Conservation (phyloP, 2,797 vertebrate genomes). For the Merluccius polli region DNA sequence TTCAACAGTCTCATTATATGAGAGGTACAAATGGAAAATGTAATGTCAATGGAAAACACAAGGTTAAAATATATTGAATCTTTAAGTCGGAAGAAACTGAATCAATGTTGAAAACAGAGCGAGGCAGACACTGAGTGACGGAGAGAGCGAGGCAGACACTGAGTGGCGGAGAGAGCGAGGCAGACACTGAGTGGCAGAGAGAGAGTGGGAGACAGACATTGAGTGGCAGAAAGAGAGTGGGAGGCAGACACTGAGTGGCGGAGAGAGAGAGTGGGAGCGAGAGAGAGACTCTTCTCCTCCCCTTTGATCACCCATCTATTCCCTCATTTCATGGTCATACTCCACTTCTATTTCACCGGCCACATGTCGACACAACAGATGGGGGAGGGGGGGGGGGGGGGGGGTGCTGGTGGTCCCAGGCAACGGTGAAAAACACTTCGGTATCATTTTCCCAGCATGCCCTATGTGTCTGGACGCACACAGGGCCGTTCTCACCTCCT, state of each 20-base stretch:
- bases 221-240: background rate
- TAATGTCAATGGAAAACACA: background rate
- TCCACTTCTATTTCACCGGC: background rate
- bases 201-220: background rate
- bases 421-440: background rate
- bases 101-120: background rate
- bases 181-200: background rate
- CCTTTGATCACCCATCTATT: background rate
- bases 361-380: background rate
- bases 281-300: background rate
- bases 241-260: background rate
- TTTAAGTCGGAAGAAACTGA: background rate
- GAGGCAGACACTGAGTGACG: background rate
- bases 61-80: background rate
- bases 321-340: background rate
- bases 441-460: slow-evolving; percentile 1
- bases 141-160: background rate
- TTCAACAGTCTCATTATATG: background rate
- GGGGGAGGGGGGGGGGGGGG: background rate
- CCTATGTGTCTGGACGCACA: background rate
- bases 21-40: background rate
- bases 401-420: background rate
- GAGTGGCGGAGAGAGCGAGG: background rate
- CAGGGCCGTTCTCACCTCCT: background rate
- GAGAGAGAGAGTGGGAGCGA: background rate